Conservation (phyloP, 2,888 invertebrate species). For the Mantis religiosa region DNA sequence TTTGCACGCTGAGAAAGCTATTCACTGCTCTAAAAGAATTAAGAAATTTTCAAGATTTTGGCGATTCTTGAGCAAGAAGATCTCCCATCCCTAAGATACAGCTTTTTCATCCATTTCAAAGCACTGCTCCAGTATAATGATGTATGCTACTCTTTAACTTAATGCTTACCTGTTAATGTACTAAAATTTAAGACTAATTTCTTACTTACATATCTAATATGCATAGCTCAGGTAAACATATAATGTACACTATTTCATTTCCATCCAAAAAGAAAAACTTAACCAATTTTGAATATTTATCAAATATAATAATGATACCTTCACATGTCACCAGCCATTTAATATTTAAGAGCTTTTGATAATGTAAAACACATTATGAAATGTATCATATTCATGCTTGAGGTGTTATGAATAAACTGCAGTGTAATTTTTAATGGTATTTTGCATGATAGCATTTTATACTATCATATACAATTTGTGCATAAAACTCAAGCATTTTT, state of each 20-base stretch:
- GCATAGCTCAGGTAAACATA: background rate
- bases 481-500: background rate
- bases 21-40: too few species aligned
- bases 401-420: background rate
- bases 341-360: background rate
- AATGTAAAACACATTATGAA: background rate
- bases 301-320: background rate
- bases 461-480: background rate
- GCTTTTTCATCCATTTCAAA: too few species aligned
- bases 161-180: background rate
- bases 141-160: background rate
- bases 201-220: background rate
- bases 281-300: background rate
- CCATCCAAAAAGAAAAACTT: background rate
- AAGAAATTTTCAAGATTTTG: too few species aligned
- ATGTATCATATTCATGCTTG: background rate
- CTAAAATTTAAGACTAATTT: background rate
- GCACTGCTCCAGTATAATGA: too few species aligned
- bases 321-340: background rate
- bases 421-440: background rate
- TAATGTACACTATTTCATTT: background rate
- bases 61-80: too few species aligned
- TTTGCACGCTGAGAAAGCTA: too few species aligned
- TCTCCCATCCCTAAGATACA: too few species aligned
- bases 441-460: background rate